phyloP scores from a whole-genome alignment of 1,140 invertebrate species.

The Leptopilina boulardi region DNA sequence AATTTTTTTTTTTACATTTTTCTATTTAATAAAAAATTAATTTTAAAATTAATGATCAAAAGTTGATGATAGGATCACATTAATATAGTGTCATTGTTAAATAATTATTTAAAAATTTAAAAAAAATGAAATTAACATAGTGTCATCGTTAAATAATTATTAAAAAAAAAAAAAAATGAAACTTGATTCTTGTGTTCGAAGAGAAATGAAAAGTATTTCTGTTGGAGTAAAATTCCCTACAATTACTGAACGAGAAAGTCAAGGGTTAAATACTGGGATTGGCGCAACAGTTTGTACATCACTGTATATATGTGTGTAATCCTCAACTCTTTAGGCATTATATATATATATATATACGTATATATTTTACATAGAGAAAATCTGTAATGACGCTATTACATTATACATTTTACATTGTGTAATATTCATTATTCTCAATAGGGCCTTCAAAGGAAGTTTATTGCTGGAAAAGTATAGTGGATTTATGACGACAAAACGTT shows the following conservation, averaged over 20 bases:
- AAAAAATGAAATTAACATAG: too few species aligned
- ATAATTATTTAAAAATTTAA: too few species aligned
- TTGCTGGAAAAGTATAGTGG: not conserved
- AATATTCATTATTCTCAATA: not conserved
- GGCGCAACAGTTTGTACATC: not conserved
- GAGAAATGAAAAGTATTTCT: not conserved
- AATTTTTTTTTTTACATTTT: too few species aligned
- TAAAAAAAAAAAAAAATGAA: too few species aligned
- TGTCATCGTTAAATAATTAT: not conserved
- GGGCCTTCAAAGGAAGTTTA: conserved; percentile 16
- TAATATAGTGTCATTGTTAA: too few species aligned
- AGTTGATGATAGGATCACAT: too few species aligned
- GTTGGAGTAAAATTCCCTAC: too few species aligned
- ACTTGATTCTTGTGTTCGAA: not conserved
- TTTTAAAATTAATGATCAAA: too few species aligned
- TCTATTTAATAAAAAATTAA: too few species aligned
- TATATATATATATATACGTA: too few species aligned
- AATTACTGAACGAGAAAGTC: not conserved
- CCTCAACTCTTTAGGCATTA: not conserved
- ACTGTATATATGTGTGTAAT: not conserved
- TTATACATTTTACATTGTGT: not conserved
- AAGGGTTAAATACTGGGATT: conserved; percentile 25
- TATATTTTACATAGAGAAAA: conserved; percentile 18
- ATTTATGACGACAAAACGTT: conserved; percentile 30
- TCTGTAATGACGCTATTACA: conserved; percentile 23